These are phyloP conservation scores for Aurelia coerulea DNA, from an alignment of 30 jellyfish, hydroid and myxozoan genomes.

Conservation along the genomic window DNA sequence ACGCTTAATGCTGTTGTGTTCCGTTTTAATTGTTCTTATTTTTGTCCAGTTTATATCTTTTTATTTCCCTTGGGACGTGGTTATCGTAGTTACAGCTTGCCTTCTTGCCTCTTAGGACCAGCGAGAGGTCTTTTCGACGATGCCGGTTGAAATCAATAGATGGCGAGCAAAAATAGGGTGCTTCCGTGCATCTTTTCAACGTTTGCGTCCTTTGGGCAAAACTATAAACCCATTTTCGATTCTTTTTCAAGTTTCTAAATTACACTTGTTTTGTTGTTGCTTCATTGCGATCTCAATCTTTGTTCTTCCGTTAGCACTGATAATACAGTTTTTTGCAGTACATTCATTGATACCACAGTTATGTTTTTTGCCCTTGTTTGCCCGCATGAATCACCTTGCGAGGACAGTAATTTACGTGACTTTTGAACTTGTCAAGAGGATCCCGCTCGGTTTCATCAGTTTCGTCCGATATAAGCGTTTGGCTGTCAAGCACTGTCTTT, in stretches of 20 bases:
- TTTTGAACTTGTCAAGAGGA: no score
- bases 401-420: no score
- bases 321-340: slow-evolving; percentile 33
- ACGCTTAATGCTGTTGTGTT: no score
- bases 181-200: slow-evolving; percentile 38
- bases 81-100: slow-evolving; percentile 25
- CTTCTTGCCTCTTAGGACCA: slow-evolving; percentile 27
- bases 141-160: slow-evolving; percentile 58
- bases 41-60: neutral
- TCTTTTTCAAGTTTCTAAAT: slow-evolving; percentile 30
- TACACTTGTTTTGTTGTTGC: slow-evolving; percentile 35
- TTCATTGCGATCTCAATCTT: slow-evolving; percentile 55
- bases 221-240: slow-evolving; percentile 25
- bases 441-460: no score
- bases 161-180: slow-evolving; percentile 73
- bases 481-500: no score
- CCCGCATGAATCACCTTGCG: no score
- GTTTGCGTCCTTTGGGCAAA: slow-evolving; percentile 21
- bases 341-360: no score
- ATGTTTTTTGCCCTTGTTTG: no score
- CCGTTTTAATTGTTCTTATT: no score
- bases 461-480: no score
- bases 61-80: slow-evolving; percentile 8
- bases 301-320: slow-evolving; percentile 32
- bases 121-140: slow-evolving; percentile 47